A percentile compares a stretch with the other conserved stretches of the same genome.
Conservation (phyloP, 2,113 vertebrate species). For the Hemicordylus capensis region DNA sequence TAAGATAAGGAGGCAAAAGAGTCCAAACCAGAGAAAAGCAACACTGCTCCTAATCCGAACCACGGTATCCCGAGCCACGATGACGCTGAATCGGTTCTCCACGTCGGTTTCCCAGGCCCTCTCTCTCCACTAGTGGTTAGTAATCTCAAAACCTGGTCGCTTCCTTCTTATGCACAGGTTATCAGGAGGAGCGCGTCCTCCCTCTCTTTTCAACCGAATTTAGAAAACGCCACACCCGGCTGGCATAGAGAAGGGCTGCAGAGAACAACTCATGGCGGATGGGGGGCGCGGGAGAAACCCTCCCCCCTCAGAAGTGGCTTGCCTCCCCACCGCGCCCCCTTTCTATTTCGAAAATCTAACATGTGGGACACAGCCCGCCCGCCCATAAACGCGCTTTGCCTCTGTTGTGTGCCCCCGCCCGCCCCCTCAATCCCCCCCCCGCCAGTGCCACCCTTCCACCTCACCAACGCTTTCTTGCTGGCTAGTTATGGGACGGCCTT, state of each 20-base stretch:
- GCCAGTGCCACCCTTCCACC: no score
- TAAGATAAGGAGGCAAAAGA: no score
- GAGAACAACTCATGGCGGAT: background rate
- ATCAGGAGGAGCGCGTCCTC: background rate
- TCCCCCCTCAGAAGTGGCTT: no score
- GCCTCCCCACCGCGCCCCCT: no score
- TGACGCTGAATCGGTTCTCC: background rate
- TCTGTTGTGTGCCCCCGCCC: no score
- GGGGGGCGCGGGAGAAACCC: no score
- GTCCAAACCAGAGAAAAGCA: background rate
- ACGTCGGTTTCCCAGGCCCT: background rate
- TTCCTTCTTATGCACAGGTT: background rate
- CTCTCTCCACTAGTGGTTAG: background rate
- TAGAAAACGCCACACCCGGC: background rate
- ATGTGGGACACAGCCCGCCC: no score
- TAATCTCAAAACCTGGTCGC: background rate
- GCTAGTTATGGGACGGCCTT: no score
- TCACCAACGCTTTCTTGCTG: background rate
- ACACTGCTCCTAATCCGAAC: background rate
- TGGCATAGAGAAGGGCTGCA: background rate
- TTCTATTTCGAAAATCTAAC: no score
- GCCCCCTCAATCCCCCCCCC: no score
- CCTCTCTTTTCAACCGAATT: background rate
- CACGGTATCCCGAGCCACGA: fast-evolving
- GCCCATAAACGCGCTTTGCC: no score